These are phyloP conservation scores for Abrostola triplasia DNA, from an alignment of 2,888 invertebrate species.

Conservation along the genomic window DNA sequence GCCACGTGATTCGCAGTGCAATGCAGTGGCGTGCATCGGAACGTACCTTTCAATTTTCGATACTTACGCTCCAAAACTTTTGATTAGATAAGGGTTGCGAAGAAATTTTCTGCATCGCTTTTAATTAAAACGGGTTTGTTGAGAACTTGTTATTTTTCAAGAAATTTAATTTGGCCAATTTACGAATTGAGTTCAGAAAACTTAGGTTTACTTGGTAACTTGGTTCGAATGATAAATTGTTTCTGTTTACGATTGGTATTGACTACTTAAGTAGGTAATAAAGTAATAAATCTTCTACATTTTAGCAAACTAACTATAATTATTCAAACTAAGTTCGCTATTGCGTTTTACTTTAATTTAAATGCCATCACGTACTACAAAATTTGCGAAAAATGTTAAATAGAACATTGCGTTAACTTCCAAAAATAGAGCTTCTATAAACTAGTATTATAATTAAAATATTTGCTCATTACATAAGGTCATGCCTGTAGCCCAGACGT, in stretches of 20 bases:
- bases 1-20: conserved; percentile 52
- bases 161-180: conserved; percentile 5
- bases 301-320: too few species aligned
- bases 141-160: conserved; percentile 10
- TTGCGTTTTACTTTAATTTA: not conserved
- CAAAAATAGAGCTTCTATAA: too few species aligned
- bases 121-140: conserved; percentile 21
- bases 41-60: conserved; percentile 27
- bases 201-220: not conserved
- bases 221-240: not conserved
- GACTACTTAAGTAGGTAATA: too few species aligned
- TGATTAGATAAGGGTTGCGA: conserved; percentile 23
- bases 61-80: conserved; percentile 24
- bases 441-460: too few species aligned
- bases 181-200: not conserved
- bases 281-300: too few species aligned
- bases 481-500: too few species aligned
- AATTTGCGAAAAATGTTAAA: too few species aligned
- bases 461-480: too few species aligned
- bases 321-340: not conserved
- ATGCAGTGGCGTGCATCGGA: conserved; percentile 46
- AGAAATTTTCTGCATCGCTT: conserved; percentile 11
- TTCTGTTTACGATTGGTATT: not conserved
- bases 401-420: too few species aligned
- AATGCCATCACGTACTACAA: too few species aligned